These are phyloP conservation scores for Siderastrea radians DNA, from an alignment of 92 coral and sea anemone species.

Conservation along the genomic window DNA sequence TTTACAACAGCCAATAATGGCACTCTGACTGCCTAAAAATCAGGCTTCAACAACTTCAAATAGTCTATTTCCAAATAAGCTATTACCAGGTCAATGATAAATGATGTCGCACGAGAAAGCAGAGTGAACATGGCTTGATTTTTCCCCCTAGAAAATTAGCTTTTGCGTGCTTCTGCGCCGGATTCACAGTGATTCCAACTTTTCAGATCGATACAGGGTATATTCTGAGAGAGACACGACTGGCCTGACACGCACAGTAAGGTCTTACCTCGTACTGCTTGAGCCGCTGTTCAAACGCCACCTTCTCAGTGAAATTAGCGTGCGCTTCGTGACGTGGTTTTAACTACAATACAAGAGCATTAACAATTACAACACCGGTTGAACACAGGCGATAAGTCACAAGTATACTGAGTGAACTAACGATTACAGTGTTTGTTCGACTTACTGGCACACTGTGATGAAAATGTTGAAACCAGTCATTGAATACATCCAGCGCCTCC, in stretches of 20 bases:
- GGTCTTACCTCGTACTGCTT: conserved; percentile 86
- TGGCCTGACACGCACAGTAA: background rate
- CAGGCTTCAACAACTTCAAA: no score
- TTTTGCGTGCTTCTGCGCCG: no score
- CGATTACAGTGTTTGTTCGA: background rate
- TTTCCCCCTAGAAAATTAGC: no score
- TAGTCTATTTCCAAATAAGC: no score
- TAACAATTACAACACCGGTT: background rate
- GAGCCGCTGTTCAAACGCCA: conserved; percentile 91
- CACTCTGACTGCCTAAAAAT: no score
- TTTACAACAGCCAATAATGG: no score
- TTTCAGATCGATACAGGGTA: no score
- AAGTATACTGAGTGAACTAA: background rate
- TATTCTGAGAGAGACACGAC: background rate
- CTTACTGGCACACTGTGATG: conserved; percentile 94
- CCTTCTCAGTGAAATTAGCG: conserved; percentile 94
- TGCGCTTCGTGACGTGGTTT: conserved; percentile 71
- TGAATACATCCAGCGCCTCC: conserved; percentile 95
- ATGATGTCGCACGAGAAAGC: no score
- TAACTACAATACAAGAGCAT: conserved; percentile 54
- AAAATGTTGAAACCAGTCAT: conserved; percentile 97
- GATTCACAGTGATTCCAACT: no score
- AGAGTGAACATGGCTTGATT: no score
- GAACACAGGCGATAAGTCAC: background rate
- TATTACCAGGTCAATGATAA: no score